A percentile compares a stretch with the other conserved stretches of the same genome.
Conservation (phyloP, 1,140 invertebrate genomes). For the Yoshiicerus persimilis region DNA sequence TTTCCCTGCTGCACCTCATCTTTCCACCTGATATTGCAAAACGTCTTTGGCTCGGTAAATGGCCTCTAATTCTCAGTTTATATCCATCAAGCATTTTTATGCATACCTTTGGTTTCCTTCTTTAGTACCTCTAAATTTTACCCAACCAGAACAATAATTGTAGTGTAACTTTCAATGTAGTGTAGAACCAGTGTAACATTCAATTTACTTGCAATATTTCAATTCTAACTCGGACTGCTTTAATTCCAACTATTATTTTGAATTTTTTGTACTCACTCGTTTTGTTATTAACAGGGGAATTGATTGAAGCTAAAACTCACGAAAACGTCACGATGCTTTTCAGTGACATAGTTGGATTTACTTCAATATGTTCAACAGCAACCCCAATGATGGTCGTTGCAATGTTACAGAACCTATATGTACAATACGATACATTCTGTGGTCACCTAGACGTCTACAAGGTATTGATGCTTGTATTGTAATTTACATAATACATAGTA, state of each 20-base stretch:
- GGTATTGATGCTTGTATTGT: no score
- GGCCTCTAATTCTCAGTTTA: no score
- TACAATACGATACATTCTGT: constrained; percentile 86
- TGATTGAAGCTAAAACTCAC: constrained; percentile 86
- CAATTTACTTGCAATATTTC: neutral
- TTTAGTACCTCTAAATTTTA: no score
- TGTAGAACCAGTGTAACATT: no score
- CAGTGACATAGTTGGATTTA: constrained; percentile 95
- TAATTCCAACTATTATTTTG: neutral
- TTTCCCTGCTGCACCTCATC: constrained; percentile 88
- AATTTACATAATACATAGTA: no score
- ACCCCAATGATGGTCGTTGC: constrained; percentile 92
- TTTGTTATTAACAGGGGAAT: no score
- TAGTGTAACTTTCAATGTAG: no score
- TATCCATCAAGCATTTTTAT: no score
- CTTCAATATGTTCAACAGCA: constrained; percentile 85
- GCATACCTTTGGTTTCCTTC: no score
- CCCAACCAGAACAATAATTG: no score
- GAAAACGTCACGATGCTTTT: constrained; percentile 91
- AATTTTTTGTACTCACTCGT: constrained; percentile 1
- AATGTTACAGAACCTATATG: constrained; percentile 90
- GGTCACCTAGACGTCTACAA: constrained; percentile 90
- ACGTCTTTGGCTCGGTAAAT: constrained; percentile 83
- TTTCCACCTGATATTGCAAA: constrained; percentile 92
- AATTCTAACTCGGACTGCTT: neutral